Evolutionary conservation across 2,888 invertebrate species (phyloP).

Genomic region (Platypus cylindrus): DNA sequence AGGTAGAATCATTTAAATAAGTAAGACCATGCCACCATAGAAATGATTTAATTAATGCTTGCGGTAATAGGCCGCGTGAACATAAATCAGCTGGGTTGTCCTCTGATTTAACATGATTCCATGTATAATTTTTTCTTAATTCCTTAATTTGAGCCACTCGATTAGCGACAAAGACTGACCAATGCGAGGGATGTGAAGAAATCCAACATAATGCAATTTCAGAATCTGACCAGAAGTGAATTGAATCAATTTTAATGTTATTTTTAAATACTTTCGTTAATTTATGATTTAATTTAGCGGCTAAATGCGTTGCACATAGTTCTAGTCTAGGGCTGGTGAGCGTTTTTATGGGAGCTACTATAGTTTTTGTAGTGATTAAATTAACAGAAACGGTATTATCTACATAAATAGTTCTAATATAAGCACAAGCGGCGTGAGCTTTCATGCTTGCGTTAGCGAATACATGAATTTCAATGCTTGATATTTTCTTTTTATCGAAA

Average conservation of each 20-base stretch:
- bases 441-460: conserved; percentile 17
- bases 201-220: conserved; percentile 8
- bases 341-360: conserved; percentile 19
- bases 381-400: conserved; percentile 4
- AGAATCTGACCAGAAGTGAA: conserved; percentile 12
- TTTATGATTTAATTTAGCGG: conserved; percentile 7
- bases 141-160: conserved; percentile 3
- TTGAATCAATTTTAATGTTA: conserved; percentile 1
- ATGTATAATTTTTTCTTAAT: conserved; percentile 2
- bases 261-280: conserved; percentile 1
- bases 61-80: conserved; percentile 6
- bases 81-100: conserved; percentile 11
- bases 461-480: conserved; percentile 12
- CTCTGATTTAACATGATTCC: conserved; percentile 11
- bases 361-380: conserved; percentile 21
- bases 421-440: conserved; percentile 15
- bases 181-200: background rate
- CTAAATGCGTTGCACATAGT: conserved; percentile 9
- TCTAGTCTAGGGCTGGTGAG: conserved; percentile 13
- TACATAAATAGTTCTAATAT: conserved; percentile 7
- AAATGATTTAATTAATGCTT: conserved; percentile 1
- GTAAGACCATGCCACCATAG: conserved; percentile 5
- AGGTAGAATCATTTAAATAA: conserved; percentile 1
- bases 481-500: conserved; percentile 2
- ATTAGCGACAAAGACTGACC: conserved; percentile 5